Evolutionary conservation across 2,113 vertebrate genomes (phyloP).

Genomic region (Crotalus helleri): DNA sequence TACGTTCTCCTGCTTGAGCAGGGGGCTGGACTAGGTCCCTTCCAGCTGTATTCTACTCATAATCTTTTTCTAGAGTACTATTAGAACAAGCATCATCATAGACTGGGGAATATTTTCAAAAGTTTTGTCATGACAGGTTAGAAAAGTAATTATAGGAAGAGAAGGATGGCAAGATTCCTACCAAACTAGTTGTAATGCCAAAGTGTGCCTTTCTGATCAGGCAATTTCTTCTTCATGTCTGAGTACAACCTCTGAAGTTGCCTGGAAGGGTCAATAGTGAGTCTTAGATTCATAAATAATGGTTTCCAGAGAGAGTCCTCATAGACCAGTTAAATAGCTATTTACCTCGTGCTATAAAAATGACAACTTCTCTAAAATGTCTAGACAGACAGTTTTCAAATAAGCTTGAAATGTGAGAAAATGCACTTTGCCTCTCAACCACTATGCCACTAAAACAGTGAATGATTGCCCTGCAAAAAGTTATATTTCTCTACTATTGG

Average conservation of each 20-base stretch:
- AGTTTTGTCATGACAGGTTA: neutral
- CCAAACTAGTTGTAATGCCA: neutral
- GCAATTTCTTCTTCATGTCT: neutral
- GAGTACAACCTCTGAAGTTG: neutral
- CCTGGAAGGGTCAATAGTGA: neutral
- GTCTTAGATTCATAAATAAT: neutral
- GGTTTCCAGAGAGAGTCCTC: neutral
- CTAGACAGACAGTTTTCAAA: constrained; percentile 15
- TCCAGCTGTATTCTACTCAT: no score
- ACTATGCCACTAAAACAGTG: constrained; percentile 8
- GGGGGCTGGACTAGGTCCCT: no score
- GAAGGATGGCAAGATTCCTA: neutral
- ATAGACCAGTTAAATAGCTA: constrained; percentile 27
- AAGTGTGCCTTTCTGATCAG: neutral
- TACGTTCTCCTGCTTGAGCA: no score
- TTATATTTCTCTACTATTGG: constrained; percentile 32
- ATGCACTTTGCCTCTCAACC: neutral
- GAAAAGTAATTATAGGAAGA: neutral
- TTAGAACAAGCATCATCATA: neutral
- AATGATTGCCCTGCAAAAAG: constrained; percentile 30
- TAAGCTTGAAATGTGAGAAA: constrained; percentile 21
- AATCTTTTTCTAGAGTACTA: no score
- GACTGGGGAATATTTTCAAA: neutral
- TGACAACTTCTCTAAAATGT: constrained; percentile 19
- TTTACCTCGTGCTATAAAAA: constrained; percentile 34